A percentile compares a stretch with the other conserved stretches of the same genome.
Conservation (phyloP, 2,113 vertebrate species). For the Crotalus viridis region DNA sequence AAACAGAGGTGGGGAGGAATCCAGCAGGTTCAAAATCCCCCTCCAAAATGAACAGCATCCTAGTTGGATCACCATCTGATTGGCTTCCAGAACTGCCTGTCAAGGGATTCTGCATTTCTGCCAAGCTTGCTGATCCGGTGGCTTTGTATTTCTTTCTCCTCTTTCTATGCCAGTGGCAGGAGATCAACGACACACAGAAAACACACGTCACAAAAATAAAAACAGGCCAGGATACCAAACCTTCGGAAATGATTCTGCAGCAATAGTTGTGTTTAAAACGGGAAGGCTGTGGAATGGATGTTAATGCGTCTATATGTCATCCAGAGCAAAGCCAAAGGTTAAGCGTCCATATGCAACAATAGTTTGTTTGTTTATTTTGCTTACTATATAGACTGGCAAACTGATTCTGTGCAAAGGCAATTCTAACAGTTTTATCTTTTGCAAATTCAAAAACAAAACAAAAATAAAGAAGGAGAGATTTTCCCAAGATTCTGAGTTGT, state of each 20-base stretch:
- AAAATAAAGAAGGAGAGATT: neutral
- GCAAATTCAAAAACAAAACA: neutral
- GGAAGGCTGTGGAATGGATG: neutral
- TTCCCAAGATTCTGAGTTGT: neutral
- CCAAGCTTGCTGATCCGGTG: neutral
- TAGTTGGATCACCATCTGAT: neutral
- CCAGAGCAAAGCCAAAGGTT: neutral
- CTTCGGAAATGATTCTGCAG: neutral
- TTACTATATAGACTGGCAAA: neutral
- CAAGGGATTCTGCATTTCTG: neutral
- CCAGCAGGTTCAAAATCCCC: neutral
- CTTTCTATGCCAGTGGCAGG: neutral
- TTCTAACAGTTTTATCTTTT: neutral
- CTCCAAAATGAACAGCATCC: neutral
- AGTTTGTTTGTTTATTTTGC: neutral
- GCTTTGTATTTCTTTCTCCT: neutral
- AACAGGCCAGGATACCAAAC: neutral
- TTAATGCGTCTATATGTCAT: neutral
- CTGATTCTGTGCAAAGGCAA: neutral
- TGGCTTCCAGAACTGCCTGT: neutral
- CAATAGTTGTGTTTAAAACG: neutral
- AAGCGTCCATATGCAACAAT: neutral
- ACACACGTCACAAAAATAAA: neutral
- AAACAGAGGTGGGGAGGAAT: neutral
- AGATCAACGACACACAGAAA: neutral